These are phyloP conservation scores for Lycocorax pyrrhopterus DNA, from an alignment of 2,113 vertebrate genomes.

Conservation along the genomic window DNA sequence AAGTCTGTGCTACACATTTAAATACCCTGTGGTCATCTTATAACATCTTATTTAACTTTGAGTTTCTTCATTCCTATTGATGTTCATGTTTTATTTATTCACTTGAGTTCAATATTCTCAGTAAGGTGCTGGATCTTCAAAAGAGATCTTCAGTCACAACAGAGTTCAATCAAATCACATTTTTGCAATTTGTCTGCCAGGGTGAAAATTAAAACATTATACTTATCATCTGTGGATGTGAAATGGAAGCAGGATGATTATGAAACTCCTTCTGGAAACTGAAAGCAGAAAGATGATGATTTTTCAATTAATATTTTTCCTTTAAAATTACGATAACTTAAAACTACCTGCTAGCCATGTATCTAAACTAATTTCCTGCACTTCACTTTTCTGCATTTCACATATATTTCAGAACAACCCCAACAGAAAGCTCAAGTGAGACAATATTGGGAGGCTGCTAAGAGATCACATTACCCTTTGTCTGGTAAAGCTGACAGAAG, in stretches of 20 bases:
- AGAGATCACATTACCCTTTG: not conserved
- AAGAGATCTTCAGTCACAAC: conserved; percentile 11
- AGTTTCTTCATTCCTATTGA: conserved; percentile 13
- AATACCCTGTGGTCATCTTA: not conserved
- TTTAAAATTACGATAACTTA: not conserved
- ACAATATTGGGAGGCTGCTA: not conserved
- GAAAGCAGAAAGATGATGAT: not conserved
- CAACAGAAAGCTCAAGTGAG: not conserved
- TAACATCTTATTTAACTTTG: conserved; percentile 13
- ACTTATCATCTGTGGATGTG: not conserved
- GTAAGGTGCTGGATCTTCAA: conserved; percentile 24
- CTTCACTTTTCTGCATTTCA: not conserved
- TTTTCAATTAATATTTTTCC: not conserved
- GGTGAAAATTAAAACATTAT: conserved; percentile 1
- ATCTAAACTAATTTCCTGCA: not conserved
- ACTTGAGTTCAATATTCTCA: conserved; percentile 23
- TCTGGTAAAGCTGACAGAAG: not conserved
- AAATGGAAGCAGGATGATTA: not conserved
- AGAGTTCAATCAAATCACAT: conserved; percentile 20
- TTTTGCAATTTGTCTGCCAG: not conserved
- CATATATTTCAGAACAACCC: not conserved
- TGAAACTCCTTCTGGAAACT: not conserved
- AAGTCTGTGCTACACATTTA: not conserved
- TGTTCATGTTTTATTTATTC: conserved; percentile 50
- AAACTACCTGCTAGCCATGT: not conserved